Base-by-base conservation (phyloP, 2,113 vertebrate genomes). In the Thryonomys swinderianus region DNA sequence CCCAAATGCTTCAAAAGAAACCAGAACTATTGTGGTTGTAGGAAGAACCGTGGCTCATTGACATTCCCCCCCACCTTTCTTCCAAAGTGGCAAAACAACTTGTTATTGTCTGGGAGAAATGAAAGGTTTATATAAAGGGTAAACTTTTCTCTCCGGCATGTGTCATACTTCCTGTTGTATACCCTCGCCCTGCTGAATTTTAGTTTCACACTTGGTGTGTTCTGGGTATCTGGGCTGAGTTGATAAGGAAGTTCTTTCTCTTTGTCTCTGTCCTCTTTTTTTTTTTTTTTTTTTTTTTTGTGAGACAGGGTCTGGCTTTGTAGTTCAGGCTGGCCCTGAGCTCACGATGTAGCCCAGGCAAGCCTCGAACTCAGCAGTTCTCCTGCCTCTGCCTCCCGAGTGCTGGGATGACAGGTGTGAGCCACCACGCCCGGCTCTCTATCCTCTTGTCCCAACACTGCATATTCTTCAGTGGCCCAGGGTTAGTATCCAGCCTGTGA, bases 221-320 rank as follows among this genome's bases (percentile, higher is more conserved):
- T 87, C 51, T 85, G 48, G 90, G 17, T 83, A 94, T 82, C 42
- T 84, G 64, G 32, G 78, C 73, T 64, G 20, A 64, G 86, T 74
- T 59, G 45, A 66, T 64, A 79, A 93, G 40, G 42, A 88, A 93
- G 14, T 9, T 23, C 40, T 91, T 20, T 10, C 51, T 76, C 48
- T 40, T 55, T 62, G 7, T 84, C 51, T 92, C 21, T 67, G 5
- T 37, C 25, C 18, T n/a, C n/a, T n/a, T n/a, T n/a, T n/a, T n/a
- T n/a, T n/a, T n/a, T n/a, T n/a, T n/a, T n/a, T n/a, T n/a, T n/a
- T n/a, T n/a, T n/a, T n/a, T n/a, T n/a, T n/a, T n/a, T n/a, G n/a
- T n/a, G n/a, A n/a, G n/a, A n/a, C n/a, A n/a, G n/a, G n/a, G n/a
- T n/a, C n/a, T n/a, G n/a, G n/a, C n/a, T n/a, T n/a, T n/a, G n/a